A percentile compares a stretch with the other conserved stretches of the same genome.
Evolutionary conservation across 2,888 invertebrate genomes (phyloP).

Genomic region (Bombylius major): DNA sequence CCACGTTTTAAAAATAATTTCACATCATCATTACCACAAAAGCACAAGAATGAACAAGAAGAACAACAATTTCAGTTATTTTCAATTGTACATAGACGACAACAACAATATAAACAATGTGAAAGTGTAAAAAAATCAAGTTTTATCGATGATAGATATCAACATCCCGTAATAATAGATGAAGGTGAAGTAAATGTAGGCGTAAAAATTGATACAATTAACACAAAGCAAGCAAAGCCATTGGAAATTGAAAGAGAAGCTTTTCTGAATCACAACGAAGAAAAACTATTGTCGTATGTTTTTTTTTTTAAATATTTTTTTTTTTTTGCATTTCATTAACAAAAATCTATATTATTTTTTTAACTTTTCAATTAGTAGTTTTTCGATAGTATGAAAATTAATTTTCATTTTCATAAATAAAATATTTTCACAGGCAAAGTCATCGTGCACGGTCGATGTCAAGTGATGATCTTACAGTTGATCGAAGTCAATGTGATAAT

Average conservation of each 20-base stretch:
- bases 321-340: background rate
- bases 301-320: background rate
- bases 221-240: background rate
- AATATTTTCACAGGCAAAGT: slow-evolving; percentile 11
- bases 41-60: slow-evolving; percentile 8
- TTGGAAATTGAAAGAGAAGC: slow-evolving; percentile 6
- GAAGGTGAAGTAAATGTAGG: slow-evolving; percentile 5
- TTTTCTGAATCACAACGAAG: background rate
- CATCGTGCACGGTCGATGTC: slow-evolving; percentile 35
- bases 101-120: slow-evolving; percentile 15
- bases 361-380: background rate
- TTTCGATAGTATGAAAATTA: background rate
- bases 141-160: slow-evolving; percentile 1
- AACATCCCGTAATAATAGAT: background rate
- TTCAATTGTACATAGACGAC: slow-evolving; percentile 22
- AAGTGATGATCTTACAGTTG: slow-evolving; percentile 41
- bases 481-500: slow-evolving; percentile 22
- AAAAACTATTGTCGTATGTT: slow-evolving; percentile 1
- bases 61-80: slow-evolving; percentile 10
- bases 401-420: background rate
- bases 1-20: slow-evolving; percentile 9
- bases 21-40: slow-evolving; percentile 3
- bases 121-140: slow-evolving; percentile 19
- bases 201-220: background rate
- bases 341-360: background rate